Conservation (phyloP, 2,888 invertebrate species). For the Ditula angustiorana region DNA sequence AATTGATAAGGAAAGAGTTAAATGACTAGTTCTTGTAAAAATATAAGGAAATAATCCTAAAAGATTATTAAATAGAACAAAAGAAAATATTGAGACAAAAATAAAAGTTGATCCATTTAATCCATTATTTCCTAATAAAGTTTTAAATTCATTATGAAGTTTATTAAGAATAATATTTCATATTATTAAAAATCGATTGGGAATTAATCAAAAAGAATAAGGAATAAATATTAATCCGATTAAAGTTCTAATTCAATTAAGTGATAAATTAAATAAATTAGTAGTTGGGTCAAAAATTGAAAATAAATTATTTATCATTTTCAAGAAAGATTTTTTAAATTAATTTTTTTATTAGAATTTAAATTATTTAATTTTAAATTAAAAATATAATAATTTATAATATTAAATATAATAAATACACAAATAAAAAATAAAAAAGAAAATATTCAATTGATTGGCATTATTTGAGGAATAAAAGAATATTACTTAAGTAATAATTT, state of each 20-base stretch:
- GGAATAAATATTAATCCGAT: constrained; percentile 82
- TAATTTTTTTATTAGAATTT: constrained; percentile 56
- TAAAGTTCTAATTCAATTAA: constrained; percentile 87
- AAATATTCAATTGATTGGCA: constrained; percentile 85
- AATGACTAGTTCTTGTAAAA: no score
- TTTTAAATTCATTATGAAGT: constrained; percentile 86
- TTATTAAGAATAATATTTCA: constrained; percentile 75
- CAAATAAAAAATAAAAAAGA: constrained; percentile 71
- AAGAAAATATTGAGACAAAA: constrained; percentile 85
- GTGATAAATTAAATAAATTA: constrained; percentile 76
- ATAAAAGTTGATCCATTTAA: constrained; percentile 82
- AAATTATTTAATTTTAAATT: constrained; percentile 53
- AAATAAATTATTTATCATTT: constrained; percentile 76
- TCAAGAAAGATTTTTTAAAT: constrained; percentile 70
- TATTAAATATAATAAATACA: constrained; percentile 75
- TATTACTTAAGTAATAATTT: constrained; percentile 86
- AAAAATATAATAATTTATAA: constrained; percentile 81
- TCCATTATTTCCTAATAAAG: constrained; percentile 73
- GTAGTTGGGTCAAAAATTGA: constrained; percentile 88
- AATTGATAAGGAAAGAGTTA: constrained; percentile 84
- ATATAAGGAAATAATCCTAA: constrained; percentile 89
- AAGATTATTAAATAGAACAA: constrained; percentile 89
- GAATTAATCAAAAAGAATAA: constrained; percentile 81
- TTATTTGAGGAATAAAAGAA: constrained; percentile 89
- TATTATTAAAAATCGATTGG: constrained; percentile 80